Percentiles rank a stretch among this genome's conserved stretches.
Evolutionary conservation across 37 sponge, comb jelly and placozoan genomes (phyloP).

Genomic region (Oscarella lobularis): DNA sequence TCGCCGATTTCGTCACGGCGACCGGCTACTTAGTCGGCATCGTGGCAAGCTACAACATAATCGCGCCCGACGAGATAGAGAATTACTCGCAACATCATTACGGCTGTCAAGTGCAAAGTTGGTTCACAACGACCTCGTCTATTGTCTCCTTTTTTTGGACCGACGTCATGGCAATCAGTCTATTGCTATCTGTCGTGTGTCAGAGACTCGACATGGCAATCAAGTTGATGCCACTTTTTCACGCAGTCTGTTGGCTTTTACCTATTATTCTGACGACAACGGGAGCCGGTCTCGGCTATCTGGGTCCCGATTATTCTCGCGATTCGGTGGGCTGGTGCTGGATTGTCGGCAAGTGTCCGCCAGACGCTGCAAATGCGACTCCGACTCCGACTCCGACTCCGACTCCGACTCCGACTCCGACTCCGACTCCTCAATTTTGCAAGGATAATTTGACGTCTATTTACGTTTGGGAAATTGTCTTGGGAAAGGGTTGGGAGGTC

Average conservation of each 20-base stretch:
- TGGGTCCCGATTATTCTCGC: background rate
- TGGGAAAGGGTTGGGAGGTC: background rate
- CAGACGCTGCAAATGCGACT: background rate
- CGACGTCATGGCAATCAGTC: conserved; percentile 36
- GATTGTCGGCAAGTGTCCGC: background rate
- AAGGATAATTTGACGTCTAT: background rate
- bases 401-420: background rate
- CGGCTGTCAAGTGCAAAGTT: conserved; percentile 34
- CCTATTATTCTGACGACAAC: conserved; percentile 27
- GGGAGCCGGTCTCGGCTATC: background rate
- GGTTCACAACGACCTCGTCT: conserved; percentile 30
- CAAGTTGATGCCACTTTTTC: conserved; percentile 13
- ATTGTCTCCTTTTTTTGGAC: conserved; percentile 42
- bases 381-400: too few relatives aligned
- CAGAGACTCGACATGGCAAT: background rate
- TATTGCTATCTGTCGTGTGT: conserved; percentile 28
- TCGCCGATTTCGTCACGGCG: conserved; percentile 47
- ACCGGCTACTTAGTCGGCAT: conserved; percentile 40
- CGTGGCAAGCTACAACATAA: conserved; percentile 2
- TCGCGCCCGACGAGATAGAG: background rate
- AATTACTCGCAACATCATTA: background rate
- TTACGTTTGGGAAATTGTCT: background rate
- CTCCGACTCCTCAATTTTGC: background rate
- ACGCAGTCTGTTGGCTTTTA: conserved; percentile 31
- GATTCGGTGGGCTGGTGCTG: background rate